A percentile compares a stretch with the other conserved stretches of the same genome.
Evolutionary conservation across 2,113 vertebrate species (phyloP).

Genomic region (Rhizomys pruinosus): DNA sequence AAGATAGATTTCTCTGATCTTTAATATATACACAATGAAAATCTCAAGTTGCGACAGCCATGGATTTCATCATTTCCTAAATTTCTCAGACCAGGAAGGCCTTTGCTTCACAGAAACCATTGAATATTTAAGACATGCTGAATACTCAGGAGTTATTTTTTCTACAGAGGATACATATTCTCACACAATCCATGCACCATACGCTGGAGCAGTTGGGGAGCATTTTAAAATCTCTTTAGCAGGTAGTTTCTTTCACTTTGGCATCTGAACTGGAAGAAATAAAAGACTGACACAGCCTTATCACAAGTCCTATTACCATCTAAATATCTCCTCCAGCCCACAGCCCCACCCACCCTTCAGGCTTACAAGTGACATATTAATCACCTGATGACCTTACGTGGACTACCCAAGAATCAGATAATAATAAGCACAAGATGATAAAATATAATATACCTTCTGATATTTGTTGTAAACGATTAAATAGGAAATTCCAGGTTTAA

Average conservation of each 20-base stretch:
- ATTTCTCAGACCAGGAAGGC: neutral
- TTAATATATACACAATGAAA: constrained; percentile 4
- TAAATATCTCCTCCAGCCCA: neutral
- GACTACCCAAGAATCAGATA: neutral
- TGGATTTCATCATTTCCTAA: constrained; percentile 20
- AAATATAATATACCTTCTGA: too few species aligned
- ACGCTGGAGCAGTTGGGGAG: neutral
- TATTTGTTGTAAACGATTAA: neutral
- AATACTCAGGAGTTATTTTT: neutral
- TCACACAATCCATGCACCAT: neutral
- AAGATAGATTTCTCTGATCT: constrained; percentile 2
- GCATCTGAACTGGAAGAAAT: neutral
- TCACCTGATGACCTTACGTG: neutral
- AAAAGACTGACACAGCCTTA: neutral
- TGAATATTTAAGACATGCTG: constrained; percentile 14
- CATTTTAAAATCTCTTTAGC: neutral
- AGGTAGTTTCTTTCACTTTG: neutral
- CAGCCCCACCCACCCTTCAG: neutral
- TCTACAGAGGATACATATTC: neutral
- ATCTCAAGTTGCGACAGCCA: neutral
- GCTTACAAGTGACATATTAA: neutral
- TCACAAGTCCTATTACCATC: neutral
- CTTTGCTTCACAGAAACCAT: neutral
- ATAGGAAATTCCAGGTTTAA: too few species aligned
- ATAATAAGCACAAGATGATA: constrained; percentile 1